Evolutionary conservation across 2,888 invertebrate species (phyloP).

Genomic region (Lucinisca nassula): DNA sequence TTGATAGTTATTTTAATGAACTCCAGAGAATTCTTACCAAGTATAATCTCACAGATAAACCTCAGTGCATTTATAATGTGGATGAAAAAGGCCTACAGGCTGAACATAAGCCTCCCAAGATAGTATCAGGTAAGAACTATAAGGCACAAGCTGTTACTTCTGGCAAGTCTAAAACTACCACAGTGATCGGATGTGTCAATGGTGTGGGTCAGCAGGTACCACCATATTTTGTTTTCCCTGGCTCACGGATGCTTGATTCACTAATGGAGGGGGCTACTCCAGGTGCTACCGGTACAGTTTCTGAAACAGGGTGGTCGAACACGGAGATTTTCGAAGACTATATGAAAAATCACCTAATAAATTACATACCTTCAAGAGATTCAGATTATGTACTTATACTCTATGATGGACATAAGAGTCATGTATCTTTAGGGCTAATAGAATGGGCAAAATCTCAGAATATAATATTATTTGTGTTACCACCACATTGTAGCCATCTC

Average conservation of each 20-base stretch:
- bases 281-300: conserved; percentile 24
- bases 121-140: conserved; percentile 21
- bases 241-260: conserved; percentile 18
- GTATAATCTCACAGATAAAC: no score
- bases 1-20: no score
- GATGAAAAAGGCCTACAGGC: conserved; percentile 39
- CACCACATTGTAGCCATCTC: conserved; percentile 62
- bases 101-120: conserved; percentile 38
- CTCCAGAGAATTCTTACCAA: no score
- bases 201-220: conserved; percentile 31
- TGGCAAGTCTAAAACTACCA: conserved; percentile 30
- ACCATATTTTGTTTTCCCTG: conserved; percentile 44
- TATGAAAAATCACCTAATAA: conserved; percentile 37
- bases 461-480: conserved; percentile 59
- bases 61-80: conserved; percentile 32
- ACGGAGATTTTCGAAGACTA: conserved; percentile 39
- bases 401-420: conserved; percentile 62
- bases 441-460: conserved; percentile 50
- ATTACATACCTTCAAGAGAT: conserved; percentile 29
- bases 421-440: conserved; percentile 46
- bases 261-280: conserved; percentile 41
- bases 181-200: conserved; percentile 45
- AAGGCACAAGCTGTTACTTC: conserved; percentile 40
- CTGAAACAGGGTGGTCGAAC: conserved; percentile 47
- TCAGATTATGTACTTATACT: conserved; percentile 41